phyloP scores from a whole-genome alignment of 2,113 vertebrate genomes.

The Sylvietta virens region DNA sequence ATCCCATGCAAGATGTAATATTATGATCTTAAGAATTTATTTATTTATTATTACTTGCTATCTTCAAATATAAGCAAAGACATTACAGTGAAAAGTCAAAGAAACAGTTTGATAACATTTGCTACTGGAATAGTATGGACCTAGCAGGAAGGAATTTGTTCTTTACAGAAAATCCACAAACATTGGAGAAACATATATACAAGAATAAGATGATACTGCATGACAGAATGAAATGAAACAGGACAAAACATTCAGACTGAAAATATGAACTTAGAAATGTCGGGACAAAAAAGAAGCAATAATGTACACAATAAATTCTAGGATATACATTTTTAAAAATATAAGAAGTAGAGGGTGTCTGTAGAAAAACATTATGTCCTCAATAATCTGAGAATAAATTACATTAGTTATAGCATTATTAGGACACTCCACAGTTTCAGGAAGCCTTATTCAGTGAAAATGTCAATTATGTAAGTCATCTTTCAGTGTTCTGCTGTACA shows the following conservation, averaged over 20 bases:
- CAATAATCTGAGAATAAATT: not conserved
- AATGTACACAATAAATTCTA: not conserved
- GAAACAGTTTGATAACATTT: not conserved
- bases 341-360: not conserved
- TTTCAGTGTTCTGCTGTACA: not conserved
- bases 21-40: not conserved
- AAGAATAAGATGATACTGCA: not conserved
- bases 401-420: not conserved
- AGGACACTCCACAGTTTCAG: not conserved
- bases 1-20: not conserved
- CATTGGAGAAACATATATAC: not conserved
- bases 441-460: slow-evolving; percentile 24
- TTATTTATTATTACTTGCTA: not conserved
- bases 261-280: not conserved
- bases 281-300: not conserved
- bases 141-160: not conserved
- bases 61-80: not conserved
- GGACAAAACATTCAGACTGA: not conserved
- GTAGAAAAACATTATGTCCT: not conserved
- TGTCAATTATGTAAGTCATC: slow-evolving; percentile 44
- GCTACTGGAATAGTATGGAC: not conserved
- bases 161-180: not conserved
- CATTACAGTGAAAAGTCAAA: not conserved
- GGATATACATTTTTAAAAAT: not conserved
- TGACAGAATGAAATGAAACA: not conserved